These are phyloP conservation scores for Drosophila emarginata DNA, from an alignment of 2,888 invertebrate species.

Conservation along the genomic window DNA sequence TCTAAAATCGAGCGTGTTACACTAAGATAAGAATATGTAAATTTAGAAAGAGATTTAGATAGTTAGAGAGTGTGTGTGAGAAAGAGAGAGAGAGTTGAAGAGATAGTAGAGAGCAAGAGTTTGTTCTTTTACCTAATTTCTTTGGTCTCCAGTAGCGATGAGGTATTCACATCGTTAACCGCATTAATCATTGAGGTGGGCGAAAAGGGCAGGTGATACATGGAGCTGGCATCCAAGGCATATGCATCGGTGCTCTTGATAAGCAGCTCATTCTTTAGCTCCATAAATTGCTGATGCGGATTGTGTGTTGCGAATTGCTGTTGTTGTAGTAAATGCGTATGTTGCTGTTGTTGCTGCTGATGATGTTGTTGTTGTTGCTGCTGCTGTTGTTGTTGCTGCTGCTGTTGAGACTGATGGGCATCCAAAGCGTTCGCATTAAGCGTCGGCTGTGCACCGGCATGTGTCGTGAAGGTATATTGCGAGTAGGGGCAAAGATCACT, in stretches of 20 bases:
- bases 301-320: slow-evolving; percentile 66
- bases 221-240: slow-evolving; percentile 79
- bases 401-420: slow-evolving; percentile 60
- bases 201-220: slow-evolving; percentile 81
- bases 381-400: slow-evolving; percentile 66
- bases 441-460: slow-evolving; percentile 73
- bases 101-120: slow-evolving; percentile 28
- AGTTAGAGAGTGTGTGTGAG: slow-evolving; percentile 11
- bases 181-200: slow-evolving; percentile 82
- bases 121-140: slow-evolving; percentile 80
- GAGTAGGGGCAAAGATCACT: slow-evolving; percentile 80
- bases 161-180: slow-evolving; percentile 80
- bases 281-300: slow-evolving; percentile 80
- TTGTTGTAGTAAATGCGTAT: slow-evolving; percentile 58
- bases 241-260: slow-evolving; percentile 79
- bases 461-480: slow-evolving; percentile 78
- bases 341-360: slow-evolving; percentile 55
- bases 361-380: slow-evolving; percentile 59
- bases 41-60: background rate
- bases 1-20: slow-evolving; percentile 9
- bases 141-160: slow-evolving; percentile 81
- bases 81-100: slow-evolving; percentile 26
- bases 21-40: slow-evolving; percentile 1
- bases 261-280: slow-evolving; percentile 79
- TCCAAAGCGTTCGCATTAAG: slow-evolving; percentile 66